Base-by-base conservation (phyloP, 2,888 invertebrate species). In the Palloptera scutellata region DNA sequence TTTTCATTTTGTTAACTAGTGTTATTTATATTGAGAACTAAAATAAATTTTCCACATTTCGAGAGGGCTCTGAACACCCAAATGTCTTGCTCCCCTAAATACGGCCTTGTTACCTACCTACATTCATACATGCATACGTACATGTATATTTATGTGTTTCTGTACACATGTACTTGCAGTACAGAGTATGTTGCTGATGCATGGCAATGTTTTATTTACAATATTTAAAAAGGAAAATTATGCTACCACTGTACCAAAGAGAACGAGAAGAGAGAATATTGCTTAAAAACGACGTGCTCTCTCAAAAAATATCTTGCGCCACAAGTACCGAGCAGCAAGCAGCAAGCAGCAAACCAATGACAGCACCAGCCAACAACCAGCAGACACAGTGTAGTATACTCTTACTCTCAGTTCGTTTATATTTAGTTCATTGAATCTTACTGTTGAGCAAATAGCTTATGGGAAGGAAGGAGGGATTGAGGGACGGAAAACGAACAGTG, bases 341-440 rank as follows among this genome's bases (percentile, higher is more conserved):
- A 48, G n/a, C 48, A 48, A 48, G 12, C 48, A 48, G 10, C 30
- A 30, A 30, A 30, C 30, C 30, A 30, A 30, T 30, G 30, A 30
- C 30, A 54, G 52, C 51, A 58, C 55, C 17, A 58, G 30, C 40
- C 43, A 61, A 57, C 53, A 42, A 41, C 15, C n/a, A 59, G 42
- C 53, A 43, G 30, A 51, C 45, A 48, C 43, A 61, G 58, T 64
- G 58, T 60, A 40, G 67, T 67, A 58, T 67, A 66, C 64, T 65
- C 70, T 61, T 70, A 69, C 69, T 61, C 64, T 69, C 67, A 55
- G 52, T 55, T 64, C 59, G 62, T 65, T 67, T 52, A 64, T 70
- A 69, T 70, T 68, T 68, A 70, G 72, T 72, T 71, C 69, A 73
- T 64, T 70, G 72, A 69, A 71, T 71, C 61, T 70, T 68, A 59